Evolutionary conservation across 2,113 vertebrate genomes (phyloP).

Genomic region (Microtus montanus): DNA sequence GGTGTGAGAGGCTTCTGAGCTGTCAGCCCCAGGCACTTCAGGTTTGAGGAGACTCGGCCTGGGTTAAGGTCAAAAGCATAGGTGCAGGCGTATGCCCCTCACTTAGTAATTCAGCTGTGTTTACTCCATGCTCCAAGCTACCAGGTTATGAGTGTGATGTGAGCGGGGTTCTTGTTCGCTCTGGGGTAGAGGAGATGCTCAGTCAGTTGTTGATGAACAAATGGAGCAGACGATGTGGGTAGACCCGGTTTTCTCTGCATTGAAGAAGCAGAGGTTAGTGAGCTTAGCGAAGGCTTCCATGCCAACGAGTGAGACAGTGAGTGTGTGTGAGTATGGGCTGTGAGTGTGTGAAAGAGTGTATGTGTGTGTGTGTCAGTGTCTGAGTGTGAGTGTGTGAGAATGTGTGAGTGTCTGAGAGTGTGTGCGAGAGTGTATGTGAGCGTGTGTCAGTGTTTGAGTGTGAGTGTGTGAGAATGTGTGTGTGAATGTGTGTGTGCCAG

Average conservation of each 20-base stretch:
- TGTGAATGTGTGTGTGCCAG: too few relatives aligned
- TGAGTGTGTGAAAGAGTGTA: too few relatives aligned
- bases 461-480: too few relatives aligned
- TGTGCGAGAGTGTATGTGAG: too few relatives aligned
- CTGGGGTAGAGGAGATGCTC: not conserved
- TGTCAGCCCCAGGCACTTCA: not conserved
- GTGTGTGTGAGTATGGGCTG: not conserved
- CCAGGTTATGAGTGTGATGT: not conserved
- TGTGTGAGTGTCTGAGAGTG: too few relatives aligned
- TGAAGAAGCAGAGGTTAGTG: not conserved
- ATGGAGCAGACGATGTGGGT: not conserved
- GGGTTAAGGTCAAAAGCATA: not conserved
- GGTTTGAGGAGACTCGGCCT: not conserved
- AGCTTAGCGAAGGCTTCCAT: not conserved
- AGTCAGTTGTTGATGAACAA: not conserved
- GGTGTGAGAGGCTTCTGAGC: not conserved
- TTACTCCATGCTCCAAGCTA: not conserved
- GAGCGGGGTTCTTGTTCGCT: not conserved
- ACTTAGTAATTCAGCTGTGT: not conserved
- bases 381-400: too few relatives aligned
- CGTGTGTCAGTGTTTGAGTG: too few relatives aligned
- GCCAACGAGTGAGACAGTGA: not conserved
- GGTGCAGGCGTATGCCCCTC: not conserved
- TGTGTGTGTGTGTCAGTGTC: too few relatives aligned
- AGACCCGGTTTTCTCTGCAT: not conserved